Evolutionary conservation across 2,888 invertebrate genomes (phyloP), one percentile per base, ranked within the genome.

Genomic region (Drosophila atripex): DNA sequence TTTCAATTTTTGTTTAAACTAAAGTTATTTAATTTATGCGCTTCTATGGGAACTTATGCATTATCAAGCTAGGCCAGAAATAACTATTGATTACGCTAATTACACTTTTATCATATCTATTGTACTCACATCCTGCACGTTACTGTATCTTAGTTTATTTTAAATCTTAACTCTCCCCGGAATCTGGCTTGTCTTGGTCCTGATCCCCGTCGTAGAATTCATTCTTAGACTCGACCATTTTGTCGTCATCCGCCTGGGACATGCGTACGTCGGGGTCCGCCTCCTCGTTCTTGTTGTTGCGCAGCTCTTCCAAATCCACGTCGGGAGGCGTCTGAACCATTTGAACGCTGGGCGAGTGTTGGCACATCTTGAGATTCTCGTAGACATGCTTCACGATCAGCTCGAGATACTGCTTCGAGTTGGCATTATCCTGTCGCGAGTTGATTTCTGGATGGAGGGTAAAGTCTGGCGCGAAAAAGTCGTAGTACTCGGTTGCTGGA

Each of bases 381-480:
- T 95, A 95, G 0, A 97, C 96, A 88, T 97, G 96, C 84, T 95
- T 95, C 0, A 96, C 95, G 71, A 99, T 97, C 1, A 96, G 94
- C 77, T 99, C 98, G 58, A 99, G 92, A 89, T 99, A 99, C 92
- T 98, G 98, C 91, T 98, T 97, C 74, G 96, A 96, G 90, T 99
- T 99, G 0, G 96, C 97, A 91, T 99, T 99, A 74, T 97, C 97
- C 86, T 95, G 95, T 60, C 95, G 93, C 2, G 95, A 96, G 4
- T 95, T 94, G 2, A 98, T 95, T 77, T 99, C 98, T 0, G 99
- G 98, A 92, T 99, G 98, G 12, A 99, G 92, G 1, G 96, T 96
- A 89, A 99, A 99, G 90, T 99, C 99, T 0, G 99, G 99, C 0
- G 97, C 97, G 91, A 99, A 99, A 91, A 98, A 99, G 90, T 99